Evolutionary conservation across 1,140 invertebrate genomes (phyloP).

Genomic region (Bombus polaris): DNA sequence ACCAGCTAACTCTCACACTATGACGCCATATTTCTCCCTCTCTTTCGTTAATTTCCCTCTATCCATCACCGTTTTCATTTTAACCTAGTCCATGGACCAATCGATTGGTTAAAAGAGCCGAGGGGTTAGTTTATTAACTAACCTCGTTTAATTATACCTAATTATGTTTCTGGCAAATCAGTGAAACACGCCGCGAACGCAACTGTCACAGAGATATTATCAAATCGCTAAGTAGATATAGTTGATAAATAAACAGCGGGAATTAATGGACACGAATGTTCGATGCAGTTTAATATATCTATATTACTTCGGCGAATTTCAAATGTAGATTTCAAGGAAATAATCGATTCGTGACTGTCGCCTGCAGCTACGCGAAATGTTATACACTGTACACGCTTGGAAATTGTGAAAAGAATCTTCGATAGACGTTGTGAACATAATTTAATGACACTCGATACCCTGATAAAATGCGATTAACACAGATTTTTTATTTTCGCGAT

Average conservation of each 20-base stretch:
- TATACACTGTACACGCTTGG: too few species aligned
- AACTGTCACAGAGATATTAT: conserved; percentile 21
- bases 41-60: background rate
- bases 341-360: background rate
- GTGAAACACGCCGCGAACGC: conserved; percentile 18
- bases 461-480: background rate
- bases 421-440: background rate
- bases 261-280: conserved; percentile 19
- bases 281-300: background rate
- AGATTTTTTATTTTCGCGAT: too few species aligned
- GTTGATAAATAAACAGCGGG: conserved; percentile 40
- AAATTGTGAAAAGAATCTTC: background rate
- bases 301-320: background rate
- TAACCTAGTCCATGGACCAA: conserved; percentile 32
- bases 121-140: conserved; percentile 57
- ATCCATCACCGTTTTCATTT: conserved; percentile 1
- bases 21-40: background rate
- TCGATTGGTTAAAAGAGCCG: conserved; percentile 50
- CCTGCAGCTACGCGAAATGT: background rate
- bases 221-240: conserved; percentile 36
- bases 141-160: conserved; percentile 47
- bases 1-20: conserved; percentile 1
- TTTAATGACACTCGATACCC: background rate
- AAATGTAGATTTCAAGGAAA: conserved; percentile 15
- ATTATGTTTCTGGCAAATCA: conserved; percentile 49